A percentile compares a stretch with the other conserved stretches of the same genome.
phyloP scores from a whole-genome alignment of 1,140 invertebrate genomes.

The Centruroides vittatus region DNA sequence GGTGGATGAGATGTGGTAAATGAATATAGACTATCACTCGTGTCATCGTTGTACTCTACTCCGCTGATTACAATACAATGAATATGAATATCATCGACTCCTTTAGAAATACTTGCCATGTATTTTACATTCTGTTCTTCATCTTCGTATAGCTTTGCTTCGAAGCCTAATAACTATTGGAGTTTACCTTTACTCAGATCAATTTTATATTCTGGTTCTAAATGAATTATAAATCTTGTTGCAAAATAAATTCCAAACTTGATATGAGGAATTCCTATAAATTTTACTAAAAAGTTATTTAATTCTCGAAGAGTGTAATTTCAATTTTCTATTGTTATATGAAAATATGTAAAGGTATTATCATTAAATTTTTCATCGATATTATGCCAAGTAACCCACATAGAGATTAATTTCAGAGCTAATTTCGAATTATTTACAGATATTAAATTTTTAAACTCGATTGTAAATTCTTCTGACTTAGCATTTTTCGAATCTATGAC shows the following conservation, averaged over 20 bases:
- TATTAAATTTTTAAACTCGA: neutral
- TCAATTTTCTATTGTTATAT: no score
- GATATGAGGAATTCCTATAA: neutral
- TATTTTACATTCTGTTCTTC: neutral
- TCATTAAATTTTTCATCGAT: neutral
- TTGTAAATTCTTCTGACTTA: constrained; percentile 2
- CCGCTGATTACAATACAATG: neutral
- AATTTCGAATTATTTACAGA: neutral
- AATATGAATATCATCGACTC: constrained; percentile 1
- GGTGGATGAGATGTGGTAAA: neutral
- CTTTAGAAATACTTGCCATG: neutral
- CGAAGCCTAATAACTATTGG: neutral
- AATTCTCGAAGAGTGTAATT: neutral
- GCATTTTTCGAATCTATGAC: neutral
- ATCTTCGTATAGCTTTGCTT: neutral
- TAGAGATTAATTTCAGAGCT: neutral
- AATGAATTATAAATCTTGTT: constrained; percentile 1
- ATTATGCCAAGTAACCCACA: neutral
- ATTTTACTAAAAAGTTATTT: neutral
- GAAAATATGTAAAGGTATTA: neutral
- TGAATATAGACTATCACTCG: neutral
- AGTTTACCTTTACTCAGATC: neutral
- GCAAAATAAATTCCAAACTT: constrained; percentile 1
- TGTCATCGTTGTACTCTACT: neutral
- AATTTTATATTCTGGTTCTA: constrained; percentile 1